Base-by-base conservation (phyloP, 2,797 vertebrate species). In the Molothrus aeneus region DNA sequence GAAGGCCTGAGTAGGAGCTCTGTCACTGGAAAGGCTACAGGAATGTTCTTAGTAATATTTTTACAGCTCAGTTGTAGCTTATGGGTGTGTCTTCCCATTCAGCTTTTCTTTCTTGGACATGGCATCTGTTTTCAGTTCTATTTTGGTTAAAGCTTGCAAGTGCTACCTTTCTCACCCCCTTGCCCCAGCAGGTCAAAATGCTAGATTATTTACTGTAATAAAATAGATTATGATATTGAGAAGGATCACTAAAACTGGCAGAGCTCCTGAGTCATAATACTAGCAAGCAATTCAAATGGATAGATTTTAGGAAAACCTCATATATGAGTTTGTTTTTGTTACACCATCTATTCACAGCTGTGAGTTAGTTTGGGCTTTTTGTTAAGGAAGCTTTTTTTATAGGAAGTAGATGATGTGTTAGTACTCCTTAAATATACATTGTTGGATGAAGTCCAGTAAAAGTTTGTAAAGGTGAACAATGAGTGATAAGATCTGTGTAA, bases 291-390 rank as follows among this genome's bases (percentile, higher is more conserved):
- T 43, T 92, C 3, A 82, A 69, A 36, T n/a, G 1, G 14, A 28
- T 26, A 21, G 10, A 25, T 84, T 36, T 18, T 61, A 3, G 6
- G 13, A 28, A 65, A 43, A 47, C 6, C 2, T 7, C 6, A 8
- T 43, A 50, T 36, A 43, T 70, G 13, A 68, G 22, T 88, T 92
- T 80, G 19, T 42, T 96, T 84, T 28, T 81, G 7, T 81, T 90
- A 65, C 1, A 4, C 48, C 4, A 10, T 82, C n/a, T 63, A 0
- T 50, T 82, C 22, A 31, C 53, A 77, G 4, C 51, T 51, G 15
- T 34, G 31, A 32, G 8, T 22, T 56, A 7, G 17, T 51, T 81
- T 77, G 38, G 8, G 4, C 2, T 10, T 34, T 60, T 59, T 83
- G 45, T 87, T 56, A 61, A 73, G 38, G 29, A 63, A 51, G 26